Evolutionary conservation across 2,797 vertebrate species (phyloP).

Genomic region (Chromobotia macracanthus): DNA sequence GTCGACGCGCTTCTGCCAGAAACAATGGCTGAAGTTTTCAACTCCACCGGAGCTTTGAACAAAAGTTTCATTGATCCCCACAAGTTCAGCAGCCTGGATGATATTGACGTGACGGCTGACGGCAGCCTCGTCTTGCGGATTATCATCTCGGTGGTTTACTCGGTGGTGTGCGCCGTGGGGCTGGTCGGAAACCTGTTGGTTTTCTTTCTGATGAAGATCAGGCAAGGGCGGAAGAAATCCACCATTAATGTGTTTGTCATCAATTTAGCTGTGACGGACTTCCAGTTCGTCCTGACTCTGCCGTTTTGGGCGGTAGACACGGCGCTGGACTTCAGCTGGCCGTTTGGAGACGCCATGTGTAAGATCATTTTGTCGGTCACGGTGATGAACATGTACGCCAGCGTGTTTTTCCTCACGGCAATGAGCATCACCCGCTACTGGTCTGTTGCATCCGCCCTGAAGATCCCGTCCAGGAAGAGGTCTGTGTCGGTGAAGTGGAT

Average conservation of each 20-base stretch:
- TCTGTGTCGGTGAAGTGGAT: conserved; percentile 71
- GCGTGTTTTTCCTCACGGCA: conserved; percentile 83
- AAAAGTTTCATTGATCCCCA: conserved; percentile 49
- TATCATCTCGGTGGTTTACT: conserved; percentile 77
- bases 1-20: conserved; percentile 10
- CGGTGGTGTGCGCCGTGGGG: conserved; percentile 75
- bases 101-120: conserved; percentile 74
- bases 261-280: conserved; percentile 82
- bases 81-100: conserved; percentile 66
- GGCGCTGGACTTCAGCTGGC: conserved; percentile 84
- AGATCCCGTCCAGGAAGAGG: conserved; percentile 59
- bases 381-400: conserved; percentile 87
- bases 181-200: conserved; percentile 81
- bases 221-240: conserved; percentile 77
- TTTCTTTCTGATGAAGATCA: conserved; percentile 78
- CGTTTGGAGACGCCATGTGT: conserved; percentile 83
- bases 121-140: conserved; percentile 71
- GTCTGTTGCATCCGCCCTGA: conserved; percentile 74
- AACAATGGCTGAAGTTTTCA: conserved; percentile 71
- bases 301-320: conserved; percentile 86
- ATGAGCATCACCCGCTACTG: conserved; percentile 83
- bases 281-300: conserved; percentile 83
- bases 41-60: conserved; percentile 67
- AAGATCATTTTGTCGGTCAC: conserved; percentile 81
- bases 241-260: conserved; percentile 80